A percentile compares a stretch with the other conserved stretches of the same genome.
phyloP scores from a whole-genome alignment of 92 coral and sea anemone genomes.

The Palythoa grandiflora region DNA sequence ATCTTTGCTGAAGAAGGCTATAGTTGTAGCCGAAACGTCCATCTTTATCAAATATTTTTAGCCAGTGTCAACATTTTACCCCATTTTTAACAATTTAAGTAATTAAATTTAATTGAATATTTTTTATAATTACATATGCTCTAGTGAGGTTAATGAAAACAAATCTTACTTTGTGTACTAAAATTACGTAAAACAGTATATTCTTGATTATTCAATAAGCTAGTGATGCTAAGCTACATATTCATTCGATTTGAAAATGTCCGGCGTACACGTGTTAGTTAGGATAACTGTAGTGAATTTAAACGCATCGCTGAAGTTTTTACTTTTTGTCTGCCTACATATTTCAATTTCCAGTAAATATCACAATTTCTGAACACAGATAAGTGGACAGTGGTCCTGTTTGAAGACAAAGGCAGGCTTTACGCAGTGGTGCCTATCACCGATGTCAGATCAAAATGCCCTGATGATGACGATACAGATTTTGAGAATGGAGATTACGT shows the following conservation, averaged over 20 bases:
- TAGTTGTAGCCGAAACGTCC: too few relatives aligned
- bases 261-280: neutral
- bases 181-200: too few relatives aligned
- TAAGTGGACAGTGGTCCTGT: neutral
- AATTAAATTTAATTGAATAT: too few relatives aligned
- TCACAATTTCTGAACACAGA: neutral
- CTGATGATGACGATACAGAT: neutral
- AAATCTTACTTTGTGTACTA: too few relatives aligned
- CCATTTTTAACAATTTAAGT: too few relatives aligned
- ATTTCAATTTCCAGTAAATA: conserved; percentile 1
- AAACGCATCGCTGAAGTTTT: neutral
- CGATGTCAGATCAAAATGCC: neutral
- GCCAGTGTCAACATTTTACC: too few relatives aligned
- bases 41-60: too few relatives aligned
- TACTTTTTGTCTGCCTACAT: neutral
- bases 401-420: conserved; percentile 7
- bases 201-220: too few relatives aligned
- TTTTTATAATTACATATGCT: too few relatives aligned
- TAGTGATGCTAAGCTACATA: neutral
- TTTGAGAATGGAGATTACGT: conserved; percentile 5
- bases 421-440: conserved; percentile 1
- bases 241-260: neutral
- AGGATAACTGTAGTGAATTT: neutral
- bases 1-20: too few relatives aligned
- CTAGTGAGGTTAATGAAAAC: too few relatives aligned